A percentile compares a stretch with the other conserved stretches of the same genome.
Conservation (phyloP, 2,797 vertebrate genomes). For the Scyliorhinus canicula region DNA sequence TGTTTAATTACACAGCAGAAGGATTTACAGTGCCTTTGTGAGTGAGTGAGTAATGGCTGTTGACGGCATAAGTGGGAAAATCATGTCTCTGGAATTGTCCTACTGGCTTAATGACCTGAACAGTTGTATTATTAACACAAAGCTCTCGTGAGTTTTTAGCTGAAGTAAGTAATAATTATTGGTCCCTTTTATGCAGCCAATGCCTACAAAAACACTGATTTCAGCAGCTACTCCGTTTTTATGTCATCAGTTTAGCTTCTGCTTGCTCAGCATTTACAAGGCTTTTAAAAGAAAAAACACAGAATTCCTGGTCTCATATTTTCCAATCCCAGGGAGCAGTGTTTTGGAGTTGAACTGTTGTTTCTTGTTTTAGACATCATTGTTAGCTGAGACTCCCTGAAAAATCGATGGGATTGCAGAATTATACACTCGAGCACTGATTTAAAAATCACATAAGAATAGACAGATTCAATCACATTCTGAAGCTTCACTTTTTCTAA, state of each 20-base stretch:
- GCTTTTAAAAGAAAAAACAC: neutral
- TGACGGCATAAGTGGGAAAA: neutral
- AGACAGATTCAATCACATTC: neutral
- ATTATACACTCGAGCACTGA: neutral
- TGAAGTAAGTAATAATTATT: neutral
- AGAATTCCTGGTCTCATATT: neutral
- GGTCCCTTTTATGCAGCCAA: neutral
- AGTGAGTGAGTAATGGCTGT: neutral
- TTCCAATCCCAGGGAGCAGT: neutral
- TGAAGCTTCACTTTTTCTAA: neutral
- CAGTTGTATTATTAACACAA: neutral
- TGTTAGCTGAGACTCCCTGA: neutral
- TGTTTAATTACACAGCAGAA: neutral
- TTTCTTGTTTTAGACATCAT: neutral
- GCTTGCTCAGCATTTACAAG: constrained; percentile 1
- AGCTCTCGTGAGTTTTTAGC: neutral
- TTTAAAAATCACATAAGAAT: constrained; percentile 8
- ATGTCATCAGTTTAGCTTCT: neutral
- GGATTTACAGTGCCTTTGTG: neutral
- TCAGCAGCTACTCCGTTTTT: constrained; percentile 8
- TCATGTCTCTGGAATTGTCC: neutral
- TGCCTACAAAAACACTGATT: neutral
- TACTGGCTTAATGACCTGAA: neutral
- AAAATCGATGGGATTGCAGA: neutral
- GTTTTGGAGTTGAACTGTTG: neutral